Percentiles rank a stretch among this genome's conserved stretches.
These are phyloP conservation scores for Channa maculata DNA, from an alignment of 2,113 vertebrate species.

Conservation along the genomic window DNA sequence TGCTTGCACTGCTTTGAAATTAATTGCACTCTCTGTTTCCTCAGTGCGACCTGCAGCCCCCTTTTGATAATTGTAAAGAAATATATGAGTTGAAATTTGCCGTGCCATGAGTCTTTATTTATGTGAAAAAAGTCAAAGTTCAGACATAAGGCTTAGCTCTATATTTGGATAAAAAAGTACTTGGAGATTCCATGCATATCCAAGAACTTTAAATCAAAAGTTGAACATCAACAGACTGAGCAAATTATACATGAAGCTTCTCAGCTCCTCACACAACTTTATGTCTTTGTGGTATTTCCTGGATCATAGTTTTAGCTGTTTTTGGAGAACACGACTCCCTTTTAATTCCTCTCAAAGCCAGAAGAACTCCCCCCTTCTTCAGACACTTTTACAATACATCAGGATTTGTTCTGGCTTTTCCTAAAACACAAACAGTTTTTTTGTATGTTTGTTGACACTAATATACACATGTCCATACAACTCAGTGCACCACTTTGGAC, in stretches of 20 bases:
- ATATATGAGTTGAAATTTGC: conserved; percentile 61
- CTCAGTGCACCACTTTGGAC: conserved; percentile 3
- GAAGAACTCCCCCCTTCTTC: conserved; percentile 42
- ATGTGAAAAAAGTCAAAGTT: conserved; percentile 64
- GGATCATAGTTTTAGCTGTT: conserved; percentile 60
- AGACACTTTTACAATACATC: conserved; percentile 54
- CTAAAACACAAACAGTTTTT: conserved; percentile 42
- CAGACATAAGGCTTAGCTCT: conserved; percentile 55
- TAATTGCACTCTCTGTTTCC: conserved; percentile 46
- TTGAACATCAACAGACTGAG: conserved; percentile 49
- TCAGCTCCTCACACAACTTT: conserved; percentile 59
- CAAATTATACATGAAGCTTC: conserved; percentile 64
- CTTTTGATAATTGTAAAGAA: conserved; percentile 57
- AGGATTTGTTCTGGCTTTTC: conserved; percentile 51
- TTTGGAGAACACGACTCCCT: conserved; percentile 41
- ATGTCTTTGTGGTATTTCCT: conserved; percentile 68
- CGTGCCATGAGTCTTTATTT: conserved; percentile 67
- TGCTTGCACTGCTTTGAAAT: conserved; percentile 50
- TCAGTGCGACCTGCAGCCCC: conserved; percentile 41
- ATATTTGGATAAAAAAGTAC: conserved; percentile 38
- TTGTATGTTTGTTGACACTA: conserved; percentile 42
- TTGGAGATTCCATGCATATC: conserved; percentile 54
- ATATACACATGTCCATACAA: conserved; percentile 1
- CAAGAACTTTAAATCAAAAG: conserved; percentile 68
- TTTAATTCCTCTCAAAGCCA: conserved; percentile 55